These are phyloP conservation scores for Vireo altiloquus DNA, from an alignment of 2,113 vertebrate genomes.

Conservation along the genomic window DNA sequence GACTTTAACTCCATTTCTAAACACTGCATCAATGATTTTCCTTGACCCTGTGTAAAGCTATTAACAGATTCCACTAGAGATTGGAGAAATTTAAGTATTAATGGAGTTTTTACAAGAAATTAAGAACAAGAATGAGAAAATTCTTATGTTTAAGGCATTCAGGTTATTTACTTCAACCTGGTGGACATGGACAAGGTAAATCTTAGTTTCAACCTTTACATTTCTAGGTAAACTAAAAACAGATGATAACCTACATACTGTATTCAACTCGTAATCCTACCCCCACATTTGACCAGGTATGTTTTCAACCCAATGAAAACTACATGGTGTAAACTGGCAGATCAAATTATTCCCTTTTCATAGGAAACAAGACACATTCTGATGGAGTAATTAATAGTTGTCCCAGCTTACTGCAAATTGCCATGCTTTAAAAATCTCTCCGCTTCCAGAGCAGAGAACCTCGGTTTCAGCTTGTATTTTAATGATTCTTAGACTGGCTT, in stretches of 20 bases:
- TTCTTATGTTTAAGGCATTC: constrained; percentile 51
- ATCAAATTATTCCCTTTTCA: not conserved
- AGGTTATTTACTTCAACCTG: constrained; percentile 67
- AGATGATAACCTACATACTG: not conserved
- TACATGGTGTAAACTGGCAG: not conserved
- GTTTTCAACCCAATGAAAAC: not conserved
- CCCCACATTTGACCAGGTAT: not conserved
- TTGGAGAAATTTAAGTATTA: constrained; percentile 69
- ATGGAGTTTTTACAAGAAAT: constrained; percentile 66
- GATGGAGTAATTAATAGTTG: not conserved
- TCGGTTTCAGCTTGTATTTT: not conserved
- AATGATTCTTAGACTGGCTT: not conserved
- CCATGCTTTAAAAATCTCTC: not conserved
- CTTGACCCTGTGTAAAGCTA: constrained; percentile 6
- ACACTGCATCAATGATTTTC: not conserved
- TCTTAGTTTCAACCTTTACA: constrained; percentile 34
- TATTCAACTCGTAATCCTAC: not conserved
- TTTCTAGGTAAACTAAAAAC: constrained; percentile 29
- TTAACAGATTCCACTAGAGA: constrained; percentile 52
- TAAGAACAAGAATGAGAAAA: constrained; percentile 64
- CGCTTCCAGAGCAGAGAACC: not conserved
- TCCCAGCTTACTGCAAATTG: not conserved
- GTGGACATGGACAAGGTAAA: constrained; percentile 50
- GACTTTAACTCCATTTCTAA: constrained; percentile 35
- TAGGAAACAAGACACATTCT: not conserved